These are phyloP conservation scores for Nesoenas mayeri DNA, from an alignment of 2,113 vertebrate genomes.

Conservation along the genomic window DNA sequence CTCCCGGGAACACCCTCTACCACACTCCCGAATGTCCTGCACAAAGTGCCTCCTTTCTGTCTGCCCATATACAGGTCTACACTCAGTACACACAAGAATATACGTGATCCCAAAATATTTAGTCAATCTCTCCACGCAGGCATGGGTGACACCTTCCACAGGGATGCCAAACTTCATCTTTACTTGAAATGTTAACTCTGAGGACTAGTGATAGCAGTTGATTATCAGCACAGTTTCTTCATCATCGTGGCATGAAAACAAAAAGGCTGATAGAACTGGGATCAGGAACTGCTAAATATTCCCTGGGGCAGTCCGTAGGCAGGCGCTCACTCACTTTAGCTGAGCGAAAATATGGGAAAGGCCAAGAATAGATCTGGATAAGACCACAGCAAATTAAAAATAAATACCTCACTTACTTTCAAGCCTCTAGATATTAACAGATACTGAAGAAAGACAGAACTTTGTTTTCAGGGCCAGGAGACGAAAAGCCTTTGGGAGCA, in stretches of 20 bases:
- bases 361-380: neutral
- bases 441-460: neutral
- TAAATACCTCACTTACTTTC: neutral
- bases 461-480: neutral
- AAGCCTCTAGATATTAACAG: neutral
- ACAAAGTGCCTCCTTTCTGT: neutral
- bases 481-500: neutral
- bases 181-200: neutral
- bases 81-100: neutral
- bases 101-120: neutral
- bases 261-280: neutral
- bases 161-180: neutral
- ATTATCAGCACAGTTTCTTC: neutral
- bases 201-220: neutral
- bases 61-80: neutral
- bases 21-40: accelerated
- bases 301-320: neutral
- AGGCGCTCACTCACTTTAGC: neutral
- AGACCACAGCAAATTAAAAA: neutral
- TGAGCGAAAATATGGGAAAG: neutral
- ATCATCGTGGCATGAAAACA: neutral
- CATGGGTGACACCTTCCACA: neutral
- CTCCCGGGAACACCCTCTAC: neutral
- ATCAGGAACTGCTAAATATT: neutral
- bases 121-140: neutral